Evolutionary conservation across 2,888 invertebrate genomes (phyloP).

Genomic region (Abscondita cerata): DNA sequence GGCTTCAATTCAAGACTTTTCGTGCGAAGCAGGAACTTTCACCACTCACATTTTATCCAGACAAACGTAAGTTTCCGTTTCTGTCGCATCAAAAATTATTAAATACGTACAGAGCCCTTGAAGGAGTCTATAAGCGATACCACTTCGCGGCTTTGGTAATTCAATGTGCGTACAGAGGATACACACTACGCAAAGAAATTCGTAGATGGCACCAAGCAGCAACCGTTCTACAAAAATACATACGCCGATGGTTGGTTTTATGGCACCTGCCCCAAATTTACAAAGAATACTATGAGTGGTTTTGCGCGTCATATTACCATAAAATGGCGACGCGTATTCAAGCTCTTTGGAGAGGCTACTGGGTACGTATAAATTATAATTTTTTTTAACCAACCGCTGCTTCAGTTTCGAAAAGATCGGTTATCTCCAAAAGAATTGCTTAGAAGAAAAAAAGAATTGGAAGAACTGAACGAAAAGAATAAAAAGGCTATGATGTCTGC

Average conservation of each 20-base stretch:
- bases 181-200: constrained; percentile 44
- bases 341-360: constrained; percentile 53
- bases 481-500: constrained; percentile 32
- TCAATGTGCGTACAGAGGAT: constrained; percentile 51
- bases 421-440: constrained; percentile 26
- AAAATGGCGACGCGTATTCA: constrained; percentile 53
- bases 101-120: constrained; percentile 25
- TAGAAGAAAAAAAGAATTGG: constrained; percentile 24
- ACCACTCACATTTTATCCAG: constrained; percentile 42
- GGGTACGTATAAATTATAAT: constrained; percentile 33
- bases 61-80: constrained; percentile 42
- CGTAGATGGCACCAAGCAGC: constrained; percentile 45
- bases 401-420: constrained; percentile 21
- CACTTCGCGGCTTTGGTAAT: constrained; percentile 51
- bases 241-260: constrained; percentile 50
- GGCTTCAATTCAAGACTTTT: constrained; percentile 54
- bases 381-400: neutral
- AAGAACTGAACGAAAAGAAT: constrained; percentile 38
- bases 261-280: constrained; percentile 40
- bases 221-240: constrained; percentile 50
- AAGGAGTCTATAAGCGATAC: constrained; percentile 37
- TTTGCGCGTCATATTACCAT: constrained; percentile 38
- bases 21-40: constrained; percentile 45
- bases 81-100: too few species aligned
- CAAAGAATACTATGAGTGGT: constrained; percentile 30